Evolutionary conservation across 2,113 vertebrate genomes (phyloP).

Genomic region (Fulica atra): DNA sequence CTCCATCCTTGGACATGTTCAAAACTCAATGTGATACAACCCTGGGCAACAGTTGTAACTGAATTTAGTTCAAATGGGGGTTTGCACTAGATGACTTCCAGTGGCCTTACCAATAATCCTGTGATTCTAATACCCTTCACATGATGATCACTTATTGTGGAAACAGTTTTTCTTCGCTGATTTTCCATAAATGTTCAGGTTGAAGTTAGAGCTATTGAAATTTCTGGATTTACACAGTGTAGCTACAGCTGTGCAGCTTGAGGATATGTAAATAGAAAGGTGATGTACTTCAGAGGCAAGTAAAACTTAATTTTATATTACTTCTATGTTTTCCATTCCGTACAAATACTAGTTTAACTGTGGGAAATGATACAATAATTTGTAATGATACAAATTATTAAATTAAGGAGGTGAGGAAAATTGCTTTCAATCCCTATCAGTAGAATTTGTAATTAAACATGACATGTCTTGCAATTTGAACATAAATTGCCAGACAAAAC

Average conservation of each 20-base stretch:
- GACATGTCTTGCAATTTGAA: not conserved
- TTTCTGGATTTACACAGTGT: not conserved
- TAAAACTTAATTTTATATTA: not conserved
- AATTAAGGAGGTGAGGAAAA: not conserved
- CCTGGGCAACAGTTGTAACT: not conserved
- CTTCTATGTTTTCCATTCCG: not conserved
- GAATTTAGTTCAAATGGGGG: fast-evolving
- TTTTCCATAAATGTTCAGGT: not conserved
- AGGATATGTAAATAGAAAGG: not conserved
- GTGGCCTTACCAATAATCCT: not conserved
- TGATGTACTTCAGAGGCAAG: not conserved
- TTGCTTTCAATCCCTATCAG: not conserved
- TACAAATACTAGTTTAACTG: not conserved
- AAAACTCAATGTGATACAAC: not conserved
- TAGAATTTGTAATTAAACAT: not conserved
- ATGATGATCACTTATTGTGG: not conserved
- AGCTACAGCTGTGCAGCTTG: not conserved
- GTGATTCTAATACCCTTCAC: not conserved
- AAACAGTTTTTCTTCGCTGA: not conserved
- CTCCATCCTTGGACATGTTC: not conserved
- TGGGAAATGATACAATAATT: not conserved
- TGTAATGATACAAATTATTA: not conserved
- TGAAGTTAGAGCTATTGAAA: not conserved
- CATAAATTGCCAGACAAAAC: not conserved
- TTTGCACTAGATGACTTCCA: not conserved